These are phyloP conservation scores for Drosophila quinaria DNA, from an alignment of 2,888 invertebrate species.

Conservation along the genomic window DNA sequence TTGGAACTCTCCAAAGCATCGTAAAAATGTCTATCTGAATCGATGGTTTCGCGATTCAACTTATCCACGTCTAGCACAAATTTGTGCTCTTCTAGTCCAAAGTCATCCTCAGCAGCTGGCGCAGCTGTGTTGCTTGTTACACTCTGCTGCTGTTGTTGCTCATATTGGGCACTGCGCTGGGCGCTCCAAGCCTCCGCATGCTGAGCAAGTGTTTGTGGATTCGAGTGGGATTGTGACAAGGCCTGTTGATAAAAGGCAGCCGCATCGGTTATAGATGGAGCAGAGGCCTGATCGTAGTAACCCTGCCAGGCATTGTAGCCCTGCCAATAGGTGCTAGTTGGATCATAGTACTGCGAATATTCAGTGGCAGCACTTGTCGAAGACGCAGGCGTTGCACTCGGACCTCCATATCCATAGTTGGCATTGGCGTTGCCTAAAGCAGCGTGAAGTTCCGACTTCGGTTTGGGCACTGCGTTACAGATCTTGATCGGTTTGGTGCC, in stretches of 20 bases:
- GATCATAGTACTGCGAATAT: conserved; percentile 93
- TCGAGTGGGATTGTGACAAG: conserved; percentile 83
- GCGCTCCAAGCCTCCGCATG: conserved; percentile 86
- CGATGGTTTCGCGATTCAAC: conserved; percentile 91
- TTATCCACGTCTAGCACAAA: conserved; percentile 90
- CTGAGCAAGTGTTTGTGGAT: conserved; percentile 84
- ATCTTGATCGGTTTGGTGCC: conserved; percentile 96
- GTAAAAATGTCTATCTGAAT: conserved; percentile 92
- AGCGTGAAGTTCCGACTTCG: conserved; percentile 87
- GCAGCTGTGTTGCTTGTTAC: conserved; percentile 81
- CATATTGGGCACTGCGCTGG: conserved; percentile 85
- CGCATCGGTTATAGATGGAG: conserved; percentile 76
- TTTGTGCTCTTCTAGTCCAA: conserved; percentile 93
- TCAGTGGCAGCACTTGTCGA: conserved; percentile 84
- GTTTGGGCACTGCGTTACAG: conserved; percentile 96
- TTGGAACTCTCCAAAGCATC: conserved; percentile 93
- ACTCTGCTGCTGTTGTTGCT: conserved; percentile 76
- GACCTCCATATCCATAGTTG: conserved; percentile 77
- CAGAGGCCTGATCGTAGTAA: conserved; percentile 88
- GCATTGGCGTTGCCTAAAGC: conserved; percentile 81
- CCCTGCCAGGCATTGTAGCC: conserved; percentile 94
- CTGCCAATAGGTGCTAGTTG: conserved; percentile 92
- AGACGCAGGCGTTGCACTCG: conserved; percentile 54
- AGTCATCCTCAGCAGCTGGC: conserved; percentile 88
- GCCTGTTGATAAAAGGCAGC: conserved; percentile 85